These are phyloP conservation scores for Catostylus mosaicus DNA, from an alignment of 30 jellyfish, hydroid and myxozoan species.

Conservation along the genomic window DNA sequence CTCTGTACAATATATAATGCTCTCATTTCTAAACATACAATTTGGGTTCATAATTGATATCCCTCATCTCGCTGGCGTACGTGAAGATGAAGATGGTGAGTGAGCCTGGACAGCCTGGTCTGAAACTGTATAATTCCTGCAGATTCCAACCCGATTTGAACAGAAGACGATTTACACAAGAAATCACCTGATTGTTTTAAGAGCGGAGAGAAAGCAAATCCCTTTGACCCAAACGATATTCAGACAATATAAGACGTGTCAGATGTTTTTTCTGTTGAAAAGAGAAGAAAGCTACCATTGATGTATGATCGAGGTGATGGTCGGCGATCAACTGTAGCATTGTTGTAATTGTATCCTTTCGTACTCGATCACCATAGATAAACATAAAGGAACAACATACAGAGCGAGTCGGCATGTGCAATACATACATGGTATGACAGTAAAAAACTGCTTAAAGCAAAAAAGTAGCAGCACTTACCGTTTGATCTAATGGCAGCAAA, in stretches of 20 bases:
- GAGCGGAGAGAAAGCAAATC: too few species aligned
- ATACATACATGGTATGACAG: not conserved
- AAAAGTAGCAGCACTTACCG: conserved; percentile 25
- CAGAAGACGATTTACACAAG: too few species aligned
- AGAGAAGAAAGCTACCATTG: not conserved
- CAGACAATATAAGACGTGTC: not conserved
- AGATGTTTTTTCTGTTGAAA: not conserved
- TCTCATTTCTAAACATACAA: too few species aligned
- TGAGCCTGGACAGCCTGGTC: too few species aligned
- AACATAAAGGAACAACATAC: not conserved
- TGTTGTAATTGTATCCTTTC: not conserved
- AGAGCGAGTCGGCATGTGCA: not conserved
- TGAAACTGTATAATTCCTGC: too few species aligned
- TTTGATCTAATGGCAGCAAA: conserved; percentile 49
- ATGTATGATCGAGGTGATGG: not conserved
- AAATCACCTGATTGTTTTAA: too few species aligned
- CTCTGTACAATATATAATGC: too few species aligned
- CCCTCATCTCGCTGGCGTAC: too few species aligned
- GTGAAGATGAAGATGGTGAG: too few species aligned
- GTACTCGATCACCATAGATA: not conserved
- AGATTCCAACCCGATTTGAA: too few species aligned
- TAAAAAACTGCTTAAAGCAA: not conserved
- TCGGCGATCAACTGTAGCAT: not conserved
- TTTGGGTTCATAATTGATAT: too few species aligned
- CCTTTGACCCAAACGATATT: not conserved